A percentile compares a stretch with the other conserved stretches of the same genome.
phyloP scores from a whole-genome alignment of 2,113 vertebrate species.

The Rhinogobius similis region DNA sequence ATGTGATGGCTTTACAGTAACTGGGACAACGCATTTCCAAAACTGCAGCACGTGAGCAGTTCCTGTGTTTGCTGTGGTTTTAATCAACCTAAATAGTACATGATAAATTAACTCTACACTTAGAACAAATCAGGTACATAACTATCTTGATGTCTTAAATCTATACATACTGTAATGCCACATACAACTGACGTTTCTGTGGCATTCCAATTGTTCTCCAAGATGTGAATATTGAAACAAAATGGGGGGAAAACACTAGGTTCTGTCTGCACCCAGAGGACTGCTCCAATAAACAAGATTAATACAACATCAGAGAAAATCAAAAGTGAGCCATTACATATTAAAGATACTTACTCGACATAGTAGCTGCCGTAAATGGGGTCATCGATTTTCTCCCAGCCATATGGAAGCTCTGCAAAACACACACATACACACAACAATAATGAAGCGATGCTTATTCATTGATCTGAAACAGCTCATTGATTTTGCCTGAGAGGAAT shows the following conservation, averaged over 20 bases:
- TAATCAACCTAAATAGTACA: not conserved
- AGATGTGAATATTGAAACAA: not conserved
- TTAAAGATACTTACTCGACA: conserved; percentile 95
- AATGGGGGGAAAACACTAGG: conserved; percentile 18
- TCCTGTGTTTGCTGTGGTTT: not conserved
- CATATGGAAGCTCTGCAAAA: conserved; percentile 95
- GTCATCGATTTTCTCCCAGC: conserved; percentile 99
- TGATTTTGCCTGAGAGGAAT: conserved; percentile 37
- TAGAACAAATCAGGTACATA: not conserved
- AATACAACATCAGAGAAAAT: conserved; percentile 50
- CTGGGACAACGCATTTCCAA: no score
- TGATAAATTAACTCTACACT: no score
- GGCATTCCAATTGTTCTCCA: not conserved
- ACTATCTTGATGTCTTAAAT: not conserved
- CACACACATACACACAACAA: conserved; percentile 29
- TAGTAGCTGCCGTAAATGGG: conserved; percentile 99
- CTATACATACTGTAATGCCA: not conserved
- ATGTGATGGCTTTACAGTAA: not conserved
- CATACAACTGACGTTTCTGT: not conserved
- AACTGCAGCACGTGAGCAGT: not conserved
- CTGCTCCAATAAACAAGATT: conserved; percentile 57
- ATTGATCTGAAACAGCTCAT: conserved; percentile 20
- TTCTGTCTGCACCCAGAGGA: conserved; percentile 25
- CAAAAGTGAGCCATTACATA: conserved; percentile 69
- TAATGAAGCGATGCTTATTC: conserved; percentile 71